Evolutionary conservation across 2,113 vertebrate genomes (phyloP), one percentile per base, ranked within the genome.

Genomic region (Crotalus tigris): DNA sequence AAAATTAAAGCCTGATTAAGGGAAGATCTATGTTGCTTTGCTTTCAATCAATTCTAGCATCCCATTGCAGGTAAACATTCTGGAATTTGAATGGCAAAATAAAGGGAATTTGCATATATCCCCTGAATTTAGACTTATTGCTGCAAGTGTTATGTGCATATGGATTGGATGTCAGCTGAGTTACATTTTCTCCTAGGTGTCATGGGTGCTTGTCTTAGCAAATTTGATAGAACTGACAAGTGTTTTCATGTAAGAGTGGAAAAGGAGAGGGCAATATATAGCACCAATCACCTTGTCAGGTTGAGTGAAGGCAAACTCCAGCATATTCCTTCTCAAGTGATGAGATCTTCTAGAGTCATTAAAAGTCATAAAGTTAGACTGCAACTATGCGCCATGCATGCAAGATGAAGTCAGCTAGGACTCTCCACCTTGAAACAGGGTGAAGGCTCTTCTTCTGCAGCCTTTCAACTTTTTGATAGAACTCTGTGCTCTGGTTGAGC

Each of bases 211-310:
- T 96, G 95, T 95, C 97, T 96, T 96, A 95, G 96, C 96, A 97
- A 97, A 97, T 97, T 95, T 96, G 96, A 97, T 96, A 95, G 95
- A 96, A 95, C 94, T 97, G 97, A 97, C 97, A 97, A 97, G 97
- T 90, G 95, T 95, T 97, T 97, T 97, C 97, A 97, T 96, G 93
- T 97, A 94, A 96, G 95, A 94, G 94, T 95, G 93, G 92, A 15
- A 93, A 93, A 54, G 92, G 89, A 89, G 88, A 93, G 57, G 92
- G 92, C 92, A 93, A 96, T 96, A 94, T 96, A 95, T 96, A 94
- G 95, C 95, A 97, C 96, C 96, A 92, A 96, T 96, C 96, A 94
- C 96, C 96, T 96, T 96, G 94, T 97, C 97, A 97, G 94, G 91
- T 94, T 95, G 95, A 97, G 95, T 91, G 97, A 97, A 97, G 95